Conservation (phyloP, 2,797 vertebrate species). For the Uromys caudimaculatus region DNA sequence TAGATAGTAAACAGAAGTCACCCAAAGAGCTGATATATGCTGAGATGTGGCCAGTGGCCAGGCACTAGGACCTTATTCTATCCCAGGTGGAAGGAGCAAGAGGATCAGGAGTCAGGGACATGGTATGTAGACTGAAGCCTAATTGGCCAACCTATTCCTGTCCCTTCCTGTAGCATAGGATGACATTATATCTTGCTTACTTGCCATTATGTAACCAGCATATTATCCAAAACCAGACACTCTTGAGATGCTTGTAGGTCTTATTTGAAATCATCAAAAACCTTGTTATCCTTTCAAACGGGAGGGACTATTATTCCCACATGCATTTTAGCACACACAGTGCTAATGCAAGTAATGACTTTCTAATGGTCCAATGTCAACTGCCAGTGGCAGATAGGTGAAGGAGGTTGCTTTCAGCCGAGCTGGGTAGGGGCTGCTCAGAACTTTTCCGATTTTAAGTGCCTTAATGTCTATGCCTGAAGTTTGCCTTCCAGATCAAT, state of each 20-base stretch:
- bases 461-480: not conserved
- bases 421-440: not conserved
- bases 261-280: conserved; percentile 25
- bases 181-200: not conserved
- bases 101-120: not conserved
- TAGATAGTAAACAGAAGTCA: not conserved
- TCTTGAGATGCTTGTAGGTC: not conserved
- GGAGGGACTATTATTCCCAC: not conserved
- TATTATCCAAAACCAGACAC: not conserved
- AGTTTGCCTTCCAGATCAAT: conserved; percentile 47
- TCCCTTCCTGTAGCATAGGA: not conserved
- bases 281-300: not conserved
- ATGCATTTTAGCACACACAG: not conserved
- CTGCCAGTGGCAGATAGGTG: not conserved
- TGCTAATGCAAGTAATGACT: not conserved
- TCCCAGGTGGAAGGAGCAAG: not conserved
- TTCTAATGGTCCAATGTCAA: not conserved
- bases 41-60: not conserved
- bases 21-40: not conserved
- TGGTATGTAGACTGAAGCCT: not conserved
- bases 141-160: not conserved
- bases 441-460: conserved; percentile 15
- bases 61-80: not conserved
- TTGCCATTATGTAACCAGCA: not conserved
- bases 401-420: not conserved